These are phyloP conservation scores for Patella vulgata DNA, from an alignment of 1,140 invertebrate genomes.

Conservation along the genomic window DNA sequence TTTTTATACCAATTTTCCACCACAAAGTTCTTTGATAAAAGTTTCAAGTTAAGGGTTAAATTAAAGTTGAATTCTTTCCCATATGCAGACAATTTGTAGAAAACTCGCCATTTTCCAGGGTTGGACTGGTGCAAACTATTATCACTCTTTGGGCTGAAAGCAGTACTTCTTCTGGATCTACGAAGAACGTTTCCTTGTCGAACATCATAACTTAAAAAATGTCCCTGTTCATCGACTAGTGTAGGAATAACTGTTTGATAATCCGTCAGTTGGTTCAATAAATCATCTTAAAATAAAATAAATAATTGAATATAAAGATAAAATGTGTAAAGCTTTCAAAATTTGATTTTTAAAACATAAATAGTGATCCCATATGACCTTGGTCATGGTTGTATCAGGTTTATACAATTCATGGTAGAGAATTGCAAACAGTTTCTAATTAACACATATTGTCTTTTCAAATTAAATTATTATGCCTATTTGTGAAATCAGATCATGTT, in stretches of 20 bases:
- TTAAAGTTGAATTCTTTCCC: conserved; percentile 54
- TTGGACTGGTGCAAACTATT: too few relatives aligned
- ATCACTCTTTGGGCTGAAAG: conserved; percentile 6
- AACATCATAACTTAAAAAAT: conserved; percentile 53
- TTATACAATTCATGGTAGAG: too few relatives aligned
- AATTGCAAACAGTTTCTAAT: too few relatives aligned
- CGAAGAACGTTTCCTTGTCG: conserved; percentile 23
- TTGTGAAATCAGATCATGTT: too few relatives aligned
- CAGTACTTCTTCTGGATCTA: neutral
- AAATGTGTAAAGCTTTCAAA: too few relatives aligned
- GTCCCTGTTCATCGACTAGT: conserved; percentile 43
- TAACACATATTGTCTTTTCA: too few relatives aligned
- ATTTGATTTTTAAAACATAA: too few relatives aligned
- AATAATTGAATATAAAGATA: too few relatives aligned
- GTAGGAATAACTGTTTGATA: conserved; percentile 50
- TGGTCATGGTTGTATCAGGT: too few relatives aligned
- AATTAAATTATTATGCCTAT: too few relatives aligned
- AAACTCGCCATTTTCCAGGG: conserved; percentile 27
- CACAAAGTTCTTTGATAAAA: conserved; percentile 41
- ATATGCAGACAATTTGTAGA: conserved; percentile 53
- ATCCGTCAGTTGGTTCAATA: conserved; percentile 36
- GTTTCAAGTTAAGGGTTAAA: conserved; percentile 42
- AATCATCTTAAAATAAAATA: conserved; percentile 37
- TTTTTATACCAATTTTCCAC: conserved; percentile 41
- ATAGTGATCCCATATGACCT: too few relatives aligned